Conservation (phyloP, 2,888 invertebrate genomes). For the Caenorhabditis drosophilae region DNA sequence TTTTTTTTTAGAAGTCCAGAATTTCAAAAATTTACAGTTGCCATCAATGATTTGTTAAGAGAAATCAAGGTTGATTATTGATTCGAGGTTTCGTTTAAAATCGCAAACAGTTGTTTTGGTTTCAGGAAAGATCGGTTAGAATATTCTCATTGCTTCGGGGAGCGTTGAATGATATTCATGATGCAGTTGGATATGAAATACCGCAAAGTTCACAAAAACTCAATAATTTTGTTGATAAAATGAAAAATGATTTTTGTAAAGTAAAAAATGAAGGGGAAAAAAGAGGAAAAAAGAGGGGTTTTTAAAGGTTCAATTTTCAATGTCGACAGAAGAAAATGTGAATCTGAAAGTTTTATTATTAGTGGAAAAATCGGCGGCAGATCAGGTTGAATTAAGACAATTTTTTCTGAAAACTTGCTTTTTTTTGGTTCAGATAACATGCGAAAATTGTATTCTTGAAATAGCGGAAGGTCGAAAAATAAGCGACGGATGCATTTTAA, state of each 20-base stretch:
- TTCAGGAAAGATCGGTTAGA: conserved; percentile 35
- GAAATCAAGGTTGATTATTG: too few species aligned
- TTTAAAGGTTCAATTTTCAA: too few species aligned
- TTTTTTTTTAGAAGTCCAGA: background rate
- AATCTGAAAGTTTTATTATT: too few species aligned
- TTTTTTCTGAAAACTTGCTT: too few species aligned
- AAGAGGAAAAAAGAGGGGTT: background rate
- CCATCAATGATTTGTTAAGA: conserved; percentile 18
- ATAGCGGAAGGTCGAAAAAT: conserved; percentile 29
- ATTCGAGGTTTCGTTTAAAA: too few species aligned
- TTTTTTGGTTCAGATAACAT: conserved; percentile 1
- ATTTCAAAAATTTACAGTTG: conserved; percentile 15
- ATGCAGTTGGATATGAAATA: conserved; percentile 25
- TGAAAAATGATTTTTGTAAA: conserved; percentile 1
- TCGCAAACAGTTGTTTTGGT: too few species aligned
- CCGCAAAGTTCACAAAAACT: too few species aligned
- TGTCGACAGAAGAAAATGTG: conserved; percentile 11
- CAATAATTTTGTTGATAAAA: background rate
- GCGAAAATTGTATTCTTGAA: conserved; percentile 21
- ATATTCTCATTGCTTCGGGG: conserved; percentile 38
- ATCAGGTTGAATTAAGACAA: background rate
- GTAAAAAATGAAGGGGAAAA: too few species aligned
- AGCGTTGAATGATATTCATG: conserved; percentile 30
- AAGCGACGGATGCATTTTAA: conserved; percentile 25
- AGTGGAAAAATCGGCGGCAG: conserved; percentile 13